Evolutionary conservation across 2,113 vertebrate genomes (phyloP).

Genomic region (Barbus barbus): DNA sequence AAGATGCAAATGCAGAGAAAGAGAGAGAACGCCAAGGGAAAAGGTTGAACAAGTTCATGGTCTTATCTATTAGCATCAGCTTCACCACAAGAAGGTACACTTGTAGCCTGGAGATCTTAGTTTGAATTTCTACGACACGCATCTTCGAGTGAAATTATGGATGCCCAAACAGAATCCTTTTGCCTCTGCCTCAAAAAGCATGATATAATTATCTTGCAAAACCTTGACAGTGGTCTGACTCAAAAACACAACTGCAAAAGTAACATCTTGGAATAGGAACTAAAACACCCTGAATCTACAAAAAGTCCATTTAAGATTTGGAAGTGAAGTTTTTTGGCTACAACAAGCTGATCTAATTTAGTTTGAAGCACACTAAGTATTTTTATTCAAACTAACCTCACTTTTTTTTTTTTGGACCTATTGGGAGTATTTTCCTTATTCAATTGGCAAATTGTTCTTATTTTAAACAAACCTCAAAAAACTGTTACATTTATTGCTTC

Average conservation of each 20-base stretch:
- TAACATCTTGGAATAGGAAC: background rate
- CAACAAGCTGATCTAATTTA: background rate
- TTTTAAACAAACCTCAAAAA: background rate
- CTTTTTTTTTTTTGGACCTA: background rate
- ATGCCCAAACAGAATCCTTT: background rate
- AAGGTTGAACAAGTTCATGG: slow-evolving; percentile 29
- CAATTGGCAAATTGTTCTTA: background rate
- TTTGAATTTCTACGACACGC: slow-evolving; percentile 11
- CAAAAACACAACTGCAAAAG: background rate
- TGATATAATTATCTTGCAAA: background rate
- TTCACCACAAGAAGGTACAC: slow-evolving; percentile 4
- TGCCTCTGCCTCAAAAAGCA: background rate
- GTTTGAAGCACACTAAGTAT: background rate
- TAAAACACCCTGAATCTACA: background rate
- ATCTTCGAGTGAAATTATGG: background rate
- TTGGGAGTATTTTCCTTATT: background rate
- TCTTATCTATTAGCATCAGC: slow-evolving; percentile 15
- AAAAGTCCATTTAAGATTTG: background rate
- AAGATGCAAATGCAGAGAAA: background rate
- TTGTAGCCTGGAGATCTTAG: slow-evolving; percentile 25
- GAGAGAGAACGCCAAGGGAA: slow-evolving; percentile 16
- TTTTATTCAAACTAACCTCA: background rate
- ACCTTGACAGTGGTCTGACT: background rate
- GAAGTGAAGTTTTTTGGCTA: background rate
- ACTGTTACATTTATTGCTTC: background rate